phyloP scores from a whole-genome alignment of 2,113 vertebrate genomes.

The Notiomystis cincta region DNA sequence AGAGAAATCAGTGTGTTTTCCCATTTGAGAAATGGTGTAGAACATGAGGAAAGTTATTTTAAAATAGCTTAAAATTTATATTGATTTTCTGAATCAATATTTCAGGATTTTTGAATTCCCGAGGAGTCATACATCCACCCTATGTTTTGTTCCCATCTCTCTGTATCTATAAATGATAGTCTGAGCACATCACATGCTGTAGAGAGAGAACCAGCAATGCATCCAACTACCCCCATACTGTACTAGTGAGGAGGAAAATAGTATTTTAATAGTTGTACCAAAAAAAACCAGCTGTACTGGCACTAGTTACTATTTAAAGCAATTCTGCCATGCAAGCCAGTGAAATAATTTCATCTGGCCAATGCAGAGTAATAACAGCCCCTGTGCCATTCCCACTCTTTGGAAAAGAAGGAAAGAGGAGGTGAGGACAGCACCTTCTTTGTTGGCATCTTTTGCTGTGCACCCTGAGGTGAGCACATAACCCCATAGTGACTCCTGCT shows the following conservation, averaged over 20 bases:
- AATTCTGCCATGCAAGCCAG: background rate
- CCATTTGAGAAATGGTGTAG: background rate
- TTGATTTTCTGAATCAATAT: slow-evolving; percentile 1
- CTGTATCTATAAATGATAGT: background rate
- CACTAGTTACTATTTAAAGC: background rate
- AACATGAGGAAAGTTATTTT: slow-evolving; percentile 7
- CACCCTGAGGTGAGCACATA: accelerated
- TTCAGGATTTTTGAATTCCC: slow-evolving; percentile 6
- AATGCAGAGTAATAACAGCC: background rate
- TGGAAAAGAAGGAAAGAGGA: background rate
- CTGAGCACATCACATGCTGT: background rate
- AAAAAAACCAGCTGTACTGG: background rate
- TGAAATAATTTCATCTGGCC: background rate
- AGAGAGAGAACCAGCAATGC: background rate
- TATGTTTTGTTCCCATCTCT: background rate
- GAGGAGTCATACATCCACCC: background rate
- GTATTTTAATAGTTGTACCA: background rate
- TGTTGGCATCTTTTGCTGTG: background rate
- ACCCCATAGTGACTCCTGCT: background rate
- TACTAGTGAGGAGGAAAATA: background rate
- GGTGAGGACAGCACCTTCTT: accelerated
- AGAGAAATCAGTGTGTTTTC: background rate
- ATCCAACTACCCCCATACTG: background rate
- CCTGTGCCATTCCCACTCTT: background rate
- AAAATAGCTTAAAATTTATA: background rate